These are phyloP conservation scores for Paracentrotus lividus DNA, from an alignment of 53 echinoderm and acorn worm species.

Conservation along the genomic window DNA sequence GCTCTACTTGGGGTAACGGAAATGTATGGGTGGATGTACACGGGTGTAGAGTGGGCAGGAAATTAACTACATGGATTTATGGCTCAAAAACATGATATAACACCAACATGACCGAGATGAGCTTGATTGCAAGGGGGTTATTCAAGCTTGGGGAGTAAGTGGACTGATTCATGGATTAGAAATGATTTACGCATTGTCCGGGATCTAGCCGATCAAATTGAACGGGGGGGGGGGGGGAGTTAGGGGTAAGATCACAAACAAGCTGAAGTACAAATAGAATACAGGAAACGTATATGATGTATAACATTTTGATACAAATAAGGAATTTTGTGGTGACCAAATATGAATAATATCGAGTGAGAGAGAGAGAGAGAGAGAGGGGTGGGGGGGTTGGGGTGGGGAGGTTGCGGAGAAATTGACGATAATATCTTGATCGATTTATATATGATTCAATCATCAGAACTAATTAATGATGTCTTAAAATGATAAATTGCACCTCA, in stretches of 20 bases:
- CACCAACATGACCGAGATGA: background rate
- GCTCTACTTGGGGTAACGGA: background rate
- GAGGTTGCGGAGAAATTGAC: background rate
- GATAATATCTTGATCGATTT: too few species aligned
- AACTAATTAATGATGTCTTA: too few species aligned
- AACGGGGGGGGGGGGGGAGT: too few species aligned
- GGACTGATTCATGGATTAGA: background rate
- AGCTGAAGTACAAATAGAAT: background rate
- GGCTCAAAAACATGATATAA: constrained; percentile 32
- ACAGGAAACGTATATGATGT: background rate
- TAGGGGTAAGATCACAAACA: background rate
- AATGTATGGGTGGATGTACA: background rate
- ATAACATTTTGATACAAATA: too few species aligned
- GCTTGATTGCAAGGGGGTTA: background rate
- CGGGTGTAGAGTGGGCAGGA: background rate
- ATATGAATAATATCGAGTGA: too few species aligned
- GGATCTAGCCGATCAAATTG: too few species aligned
- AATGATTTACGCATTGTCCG: too few species aligned
- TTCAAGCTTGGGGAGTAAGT: background rate
- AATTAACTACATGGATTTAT: constrained; percentile 55
- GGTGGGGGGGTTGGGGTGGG: background rate
- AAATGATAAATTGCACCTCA: too few species aligned
- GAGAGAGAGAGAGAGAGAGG: constrained; percentile 5
- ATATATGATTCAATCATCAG: too few species aligned
- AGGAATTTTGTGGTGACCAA: too few species aligned